These are phyloP conservation scores for Tachysurus fulvidraco DNA, from an alignment of 2,113 vertebrate genomes.

Conservation along the genomic window DNA sequence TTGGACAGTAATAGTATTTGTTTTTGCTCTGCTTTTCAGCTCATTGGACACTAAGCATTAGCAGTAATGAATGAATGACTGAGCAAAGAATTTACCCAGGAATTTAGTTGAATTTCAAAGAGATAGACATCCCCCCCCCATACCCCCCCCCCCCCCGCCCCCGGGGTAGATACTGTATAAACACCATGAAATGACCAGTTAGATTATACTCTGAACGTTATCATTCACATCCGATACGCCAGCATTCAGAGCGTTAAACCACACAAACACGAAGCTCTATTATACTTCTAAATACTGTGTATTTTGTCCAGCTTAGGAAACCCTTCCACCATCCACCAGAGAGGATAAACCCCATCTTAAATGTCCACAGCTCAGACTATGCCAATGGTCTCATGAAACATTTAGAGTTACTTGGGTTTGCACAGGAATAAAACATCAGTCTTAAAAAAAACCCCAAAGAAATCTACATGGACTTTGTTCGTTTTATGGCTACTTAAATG, in stretches of 20 bases:
- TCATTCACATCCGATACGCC: neutral
- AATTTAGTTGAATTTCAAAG: neutral
- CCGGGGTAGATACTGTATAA: neutral
- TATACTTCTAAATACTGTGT: neutral
- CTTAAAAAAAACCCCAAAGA: neutral
- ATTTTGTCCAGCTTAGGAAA: neutral
- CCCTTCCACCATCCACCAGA: neutral
- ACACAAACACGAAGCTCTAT: neutral
- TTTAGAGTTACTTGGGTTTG: slow-evolving; percentile 31
- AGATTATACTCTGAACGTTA: neutral
- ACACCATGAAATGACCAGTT: neutral
- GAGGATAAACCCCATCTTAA: slow-evolving; percentile 31
- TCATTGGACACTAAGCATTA: neutral
- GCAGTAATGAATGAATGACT: neutral
- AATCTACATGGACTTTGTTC: neutral
- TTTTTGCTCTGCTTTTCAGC: neutral
- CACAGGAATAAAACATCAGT: slow-evolving; percentile 7
- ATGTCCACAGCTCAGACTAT: slow-evolving; percentile 11
- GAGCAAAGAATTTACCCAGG: neutral
- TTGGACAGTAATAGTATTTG: neutral
- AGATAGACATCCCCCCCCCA: neutral
- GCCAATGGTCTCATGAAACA: slow-evolving; percentile 40
- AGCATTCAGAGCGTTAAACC: neutral
- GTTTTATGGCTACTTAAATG: slow-evolving; percentile 20
- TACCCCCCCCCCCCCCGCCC: too few relatives aligned